These are phyloP conservation scores for Sesamia nonagrioides DNA, from an alignment of 1,140 invertebrate species.

Conservation along the genomic window DNA sequence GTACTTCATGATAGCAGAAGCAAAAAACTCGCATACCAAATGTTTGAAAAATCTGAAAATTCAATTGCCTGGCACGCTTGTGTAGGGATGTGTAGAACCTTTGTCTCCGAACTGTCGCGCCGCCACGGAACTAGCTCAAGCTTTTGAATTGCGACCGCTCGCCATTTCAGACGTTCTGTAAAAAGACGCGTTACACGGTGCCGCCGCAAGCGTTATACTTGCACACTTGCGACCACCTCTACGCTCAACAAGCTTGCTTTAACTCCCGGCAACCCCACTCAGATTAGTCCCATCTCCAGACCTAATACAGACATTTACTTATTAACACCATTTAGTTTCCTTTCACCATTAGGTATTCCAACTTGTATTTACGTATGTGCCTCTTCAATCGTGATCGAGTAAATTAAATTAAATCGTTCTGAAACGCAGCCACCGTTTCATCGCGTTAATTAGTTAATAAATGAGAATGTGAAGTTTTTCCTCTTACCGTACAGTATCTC, in stretches of 20 bases:
- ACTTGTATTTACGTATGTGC: not conserved
- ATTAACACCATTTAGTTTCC: constrained; percentile 26
- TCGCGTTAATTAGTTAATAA: constrained; percentile 48
- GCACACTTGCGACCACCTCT: constrained; percentile 56
- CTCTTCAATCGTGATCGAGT: constrained; percentile 8
- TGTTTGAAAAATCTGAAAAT: constrained; percentile 10
- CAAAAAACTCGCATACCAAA: not conserved
- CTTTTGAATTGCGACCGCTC: constrained; percentile 49
- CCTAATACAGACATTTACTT: constrained; percentile 50
- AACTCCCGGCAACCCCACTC: constrained; percentile 35
- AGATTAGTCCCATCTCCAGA: constrained; percentile 52
- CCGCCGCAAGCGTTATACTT: constrained; percentile 54
- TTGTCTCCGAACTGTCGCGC: constrained; percentile 47
- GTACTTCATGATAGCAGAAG: not conserved
- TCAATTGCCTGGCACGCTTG: constrained; percentile 15
- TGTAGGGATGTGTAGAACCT: constrained; percentile 40
- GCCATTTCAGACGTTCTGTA: constrained; percentile 43
- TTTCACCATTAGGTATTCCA: not conserved
- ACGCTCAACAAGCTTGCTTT: constrained; percentile 52
- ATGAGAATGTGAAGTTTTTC: constrained; percentile 41
- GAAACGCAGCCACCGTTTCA: constrained; percentile 46
- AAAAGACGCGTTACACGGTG: constrained; percentile 56
- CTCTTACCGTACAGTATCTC: constrained; percentile 44
- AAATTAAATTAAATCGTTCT: constrained; percentile 38
- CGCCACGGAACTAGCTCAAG: constrained; percentile 46